phyloP scores from a whole-genome alignment of 1,140 invertebrate genomes.

The Eumeta japonica region DNA sequence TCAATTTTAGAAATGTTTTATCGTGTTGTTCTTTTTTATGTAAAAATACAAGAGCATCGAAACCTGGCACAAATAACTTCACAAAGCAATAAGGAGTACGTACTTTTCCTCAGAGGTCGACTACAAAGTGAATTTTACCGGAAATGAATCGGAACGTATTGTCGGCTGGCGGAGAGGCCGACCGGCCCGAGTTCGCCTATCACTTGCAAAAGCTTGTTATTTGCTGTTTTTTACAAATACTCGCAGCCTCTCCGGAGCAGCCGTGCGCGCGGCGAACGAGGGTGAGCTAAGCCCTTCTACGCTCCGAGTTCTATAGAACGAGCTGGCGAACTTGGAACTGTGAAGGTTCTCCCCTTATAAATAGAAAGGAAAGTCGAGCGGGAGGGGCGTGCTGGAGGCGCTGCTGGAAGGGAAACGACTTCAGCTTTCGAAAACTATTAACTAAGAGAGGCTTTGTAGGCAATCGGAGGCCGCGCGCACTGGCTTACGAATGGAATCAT shows the following conservation, averaged over 20 bases:
- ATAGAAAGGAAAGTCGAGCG: constrained; percentile 18
- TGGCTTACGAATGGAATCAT: not conserved
- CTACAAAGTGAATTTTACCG: constrained; percentile 28
- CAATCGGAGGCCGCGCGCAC: constrained; percentile 17
- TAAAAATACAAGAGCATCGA: too few species aligned
- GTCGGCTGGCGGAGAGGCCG: constrained; percentile 16
- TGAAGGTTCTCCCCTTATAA: constrained; percentile 24
- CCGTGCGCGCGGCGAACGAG: constrained; percentile 13
- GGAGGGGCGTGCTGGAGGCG: constrained; percentile 14
- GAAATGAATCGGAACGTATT: constrained; percentile 38
- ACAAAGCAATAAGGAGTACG: too few species aligned
- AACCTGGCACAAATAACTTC: too few species aligned
- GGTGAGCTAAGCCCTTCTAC: too few species aligned
- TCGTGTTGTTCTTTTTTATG: too few species aligned
- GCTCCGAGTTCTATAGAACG: constrained; percentile 19
- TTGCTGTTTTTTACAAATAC: constrained; percentile 41
- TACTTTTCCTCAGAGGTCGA: too few species aligned
- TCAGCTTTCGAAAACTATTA: constrained; percentile 45
- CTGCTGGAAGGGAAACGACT: constrained; percentile 18
- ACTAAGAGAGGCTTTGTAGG: constrained; percentile 40
- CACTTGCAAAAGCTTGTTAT: constrained; percentile 34
- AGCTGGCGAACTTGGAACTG: constrained; percentile 20
- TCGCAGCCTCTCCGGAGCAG: constrained; percentile 18
- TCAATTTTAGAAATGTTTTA: too few species aligned
- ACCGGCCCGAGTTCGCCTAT: constrained; percentile 29